Conservation (phyloP, 1,140 invertebrate species). For the Babylonia areolata region DNA sequence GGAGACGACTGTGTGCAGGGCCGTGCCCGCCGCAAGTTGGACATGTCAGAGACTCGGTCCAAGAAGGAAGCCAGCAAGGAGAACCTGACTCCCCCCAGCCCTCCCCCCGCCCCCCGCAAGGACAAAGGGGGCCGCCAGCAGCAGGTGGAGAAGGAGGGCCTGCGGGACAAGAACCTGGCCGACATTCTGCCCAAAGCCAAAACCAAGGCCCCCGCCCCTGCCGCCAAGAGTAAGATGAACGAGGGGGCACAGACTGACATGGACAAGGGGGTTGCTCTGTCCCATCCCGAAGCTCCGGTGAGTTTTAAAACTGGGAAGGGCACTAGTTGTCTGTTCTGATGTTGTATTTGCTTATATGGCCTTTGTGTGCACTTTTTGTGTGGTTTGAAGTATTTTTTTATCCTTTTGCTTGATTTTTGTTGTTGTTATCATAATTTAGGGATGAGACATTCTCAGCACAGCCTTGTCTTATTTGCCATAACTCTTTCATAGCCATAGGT, state of each 20-base stretch:
- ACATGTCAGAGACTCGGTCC: not conserved
- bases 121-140: constrained; percentile 27
- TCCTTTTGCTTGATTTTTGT: no score
- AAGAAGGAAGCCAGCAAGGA: constrained; percentile 16
- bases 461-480: no score
- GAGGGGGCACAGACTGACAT: constrained; percentile 68
- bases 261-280: constrained; percentile 60
- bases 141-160: constrained; percentile 42
- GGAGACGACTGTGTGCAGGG: not conserved
- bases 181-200: constrained; percentile 42
- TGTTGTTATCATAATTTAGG: no score
- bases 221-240: constrained; percentile 52
- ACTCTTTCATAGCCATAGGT: no score
- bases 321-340: no score
- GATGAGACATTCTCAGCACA: no score
- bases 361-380: no score
- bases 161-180: constrained; percentile 55
- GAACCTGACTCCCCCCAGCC: not conserved
- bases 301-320: constrained; percentile 37
- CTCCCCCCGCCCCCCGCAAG: constrained; percentile 23
- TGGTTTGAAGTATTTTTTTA: no score
- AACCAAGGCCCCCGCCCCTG: no score
- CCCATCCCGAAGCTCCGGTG: constrained; percentile 66
- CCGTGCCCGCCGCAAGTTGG: not conserved
- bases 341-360: no score